Conservation (phyloP, 2,797 vertebrate genomes). For the Natrix natrix region DNA sequence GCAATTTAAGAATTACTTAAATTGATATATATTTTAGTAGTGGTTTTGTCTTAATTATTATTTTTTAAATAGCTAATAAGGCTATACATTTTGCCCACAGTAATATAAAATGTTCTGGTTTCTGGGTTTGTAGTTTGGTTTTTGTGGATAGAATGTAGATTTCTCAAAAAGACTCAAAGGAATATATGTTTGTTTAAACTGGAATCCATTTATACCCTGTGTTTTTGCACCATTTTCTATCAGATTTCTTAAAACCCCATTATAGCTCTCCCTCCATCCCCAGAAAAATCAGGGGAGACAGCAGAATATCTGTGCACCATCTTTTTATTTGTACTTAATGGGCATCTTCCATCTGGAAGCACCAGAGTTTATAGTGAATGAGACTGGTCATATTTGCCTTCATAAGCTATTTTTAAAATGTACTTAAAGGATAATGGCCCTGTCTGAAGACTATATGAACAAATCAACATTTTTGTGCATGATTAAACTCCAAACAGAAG, state of each 20-base stretch:
- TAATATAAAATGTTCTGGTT: not conserved
- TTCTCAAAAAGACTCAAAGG: not conserved
- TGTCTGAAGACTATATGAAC: not conserved
- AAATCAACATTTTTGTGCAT: conserved; percentile 19
- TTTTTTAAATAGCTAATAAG: not conserved
- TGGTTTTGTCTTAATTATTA: not conserved
- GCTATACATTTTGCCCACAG: not conserved
- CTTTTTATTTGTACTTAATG: not conserved
- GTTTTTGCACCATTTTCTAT: not conserved
- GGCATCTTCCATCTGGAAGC: not conserved
- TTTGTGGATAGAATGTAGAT: not conserved
- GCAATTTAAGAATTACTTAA: not conserved
- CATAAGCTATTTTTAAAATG: not conserved
- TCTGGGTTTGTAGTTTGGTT: not conserved
- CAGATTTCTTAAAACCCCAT: not conserved
- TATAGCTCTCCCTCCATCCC: not conserved
- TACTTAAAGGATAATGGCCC: not conserved
- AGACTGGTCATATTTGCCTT: not conserved
- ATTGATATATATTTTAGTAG: not conserved
- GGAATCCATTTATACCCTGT: not conserved
- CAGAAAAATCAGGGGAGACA: not conserved
- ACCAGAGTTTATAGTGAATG: not conserved
- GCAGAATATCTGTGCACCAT: not conserved
- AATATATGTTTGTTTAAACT: not conserved
- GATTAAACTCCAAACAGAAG: conserved; percentile 37